Evolutionary conservation across 2,113 vertebrate genomes (phyloP), one percentile per base, ranked within the genome.

Genomic region (Erpornis zantholeuca): DNA sequence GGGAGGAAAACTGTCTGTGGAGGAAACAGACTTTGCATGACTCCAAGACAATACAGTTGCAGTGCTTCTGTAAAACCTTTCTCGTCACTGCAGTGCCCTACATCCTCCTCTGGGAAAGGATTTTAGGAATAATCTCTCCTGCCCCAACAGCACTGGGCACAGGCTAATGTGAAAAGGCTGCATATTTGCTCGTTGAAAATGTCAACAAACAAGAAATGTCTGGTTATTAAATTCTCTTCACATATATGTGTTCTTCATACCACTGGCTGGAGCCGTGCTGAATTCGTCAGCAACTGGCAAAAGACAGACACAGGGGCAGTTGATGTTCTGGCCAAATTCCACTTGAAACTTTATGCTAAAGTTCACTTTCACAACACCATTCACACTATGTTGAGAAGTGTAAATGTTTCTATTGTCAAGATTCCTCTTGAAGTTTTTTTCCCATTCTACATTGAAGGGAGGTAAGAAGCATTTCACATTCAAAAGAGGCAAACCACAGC

Each of bases 291-390:
- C 27, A 17, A 5, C 17, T 24, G 27, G 45, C 44, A 66, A 38
- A 28, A 42, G 56, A 53, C 36, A 83, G 21, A 18, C 11, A 1
- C 0, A 0, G 11, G 19, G 15, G 6, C 24, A 23, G 42, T 27
- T 17, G 25, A 35, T 38, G 23, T 53, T 71, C 40, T 80, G 47
- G 9, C 23, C 29, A 28, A 64, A 76, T 54, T 71, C 44, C 18
- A 3, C 40, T 86, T 36, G 9, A 54, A 47, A 27, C n/a, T 83
- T 69, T 38, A 25, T 12, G 36, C 64, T 86, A 53, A 53, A 45
- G 35, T 72, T 81, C n/a, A 22, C 76, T 93, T 94, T 78, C 77
- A 53, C 29, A 64, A 29, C 27, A 77, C 40, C 11, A 11, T 65
- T 84, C 69, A 50, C 60, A 63, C 19, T 56, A 0, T 45, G 15